Evolutionary conservation across 2,797 vertebrate genomes (phyloP).

Genomic region (Crocidura indochinensis): DNA sequence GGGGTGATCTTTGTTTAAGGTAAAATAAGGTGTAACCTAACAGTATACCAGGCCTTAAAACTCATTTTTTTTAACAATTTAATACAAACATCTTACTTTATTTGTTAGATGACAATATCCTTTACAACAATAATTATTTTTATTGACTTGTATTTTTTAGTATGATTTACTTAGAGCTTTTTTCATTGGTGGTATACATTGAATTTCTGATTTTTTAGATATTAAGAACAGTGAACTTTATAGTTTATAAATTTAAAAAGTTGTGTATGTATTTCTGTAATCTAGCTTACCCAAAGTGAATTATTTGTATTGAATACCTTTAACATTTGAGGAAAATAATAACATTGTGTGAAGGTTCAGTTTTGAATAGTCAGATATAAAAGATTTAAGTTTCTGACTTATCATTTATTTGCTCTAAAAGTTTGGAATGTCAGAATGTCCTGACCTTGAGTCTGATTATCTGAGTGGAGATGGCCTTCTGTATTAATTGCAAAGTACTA

Average conservation of each 20-base stretch:
- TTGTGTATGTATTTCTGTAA: conserved; percentile 28
- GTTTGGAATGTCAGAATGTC: conserved; percentile 6
- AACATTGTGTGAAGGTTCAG: neutral
- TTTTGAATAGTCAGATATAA: neutral
- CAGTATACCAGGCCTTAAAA: too few relatives aligned
- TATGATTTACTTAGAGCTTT: conserved; percentile 43
- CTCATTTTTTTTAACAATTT: too few relatives aligned
- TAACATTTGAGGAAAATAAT: neutral
- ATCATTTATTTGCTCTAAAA: neutral
- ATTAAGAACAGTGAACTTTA: neutral
- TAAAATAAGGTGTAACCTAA: too few relatives aligned
- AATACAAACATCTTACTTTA: neutral
- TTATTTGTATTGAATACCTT: neutral
- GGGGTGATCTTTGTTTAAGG: too few relatives aligned
- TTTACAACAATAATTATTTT: too few relatives aligned
- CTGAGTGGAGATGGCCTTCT: conserved; percentile 17
- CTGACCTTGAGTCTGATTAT: conserved; percentile 5
- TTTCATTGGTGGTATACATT: neutral
- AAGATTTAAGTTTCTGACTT: conserved; percentile 49
- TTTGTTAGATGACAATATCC: neutral
- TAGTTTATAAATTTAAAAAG: neutral
- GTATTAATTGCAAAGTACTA: neutral
- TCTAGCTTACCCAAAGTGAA: neutral
- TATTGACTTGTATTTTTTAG: neutral
- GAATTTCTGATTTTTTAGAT: conserved; percentile 27